Base-by-base conservation (phyloP, 2,797 vertebrate species). In the Pseudomugil tenellus region DNA sequence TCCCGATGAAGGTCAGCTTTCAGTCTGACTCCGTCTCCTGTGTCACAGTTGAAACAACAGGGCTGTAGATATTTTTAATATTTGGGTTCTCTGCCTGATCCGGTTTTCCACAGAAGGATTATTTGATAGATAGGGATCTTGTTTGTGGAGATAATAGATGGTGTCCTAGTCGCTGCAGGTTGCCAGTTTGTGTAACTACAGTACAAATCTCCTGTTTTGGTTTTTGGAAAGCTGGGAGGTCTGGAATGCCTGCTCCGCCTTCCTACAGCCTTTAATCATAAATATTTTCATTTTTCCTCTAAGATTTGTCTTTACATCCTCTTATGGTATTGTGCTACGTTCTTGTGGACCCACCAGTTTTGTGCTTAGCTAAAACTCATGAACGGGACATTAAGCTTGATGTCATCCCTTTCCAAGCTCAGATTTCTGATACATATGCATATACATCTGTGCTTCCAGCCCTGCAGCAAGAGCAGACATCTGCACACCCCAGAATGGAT, bases 141-240 rank as follows among this genome's bases (percentile, higher is more conserved):
- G 79, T 86, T 87, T 73, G 52, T 29, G 57, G 55, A 84, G 81
- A 89, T 77, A 79, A 87, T 71, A 82, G 21, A 72, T 10, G 58
- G 35, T 23, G 11, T 57, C 53, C 55, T 13, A 0, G 62, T 12
- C 57, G 6, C 72, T 4, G 63, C 83, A 34, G 80, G 69, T 71
- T 2, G 21, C 6, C 60, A 17, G n/a, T 46, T 71, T 25, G 32
- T 48, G 58, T 52, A 67, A 72, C 68, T 3, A 34, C 52, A 74
- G 58, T 3, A 63, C 69, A 55, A 64, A 66, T 26, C 13, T 5
- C 60, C 62, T 14, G 2, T 2, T 7, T 26, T 48, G 65, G 65
- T 85, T 71, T 55, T 26, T 25, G 34, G 58, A 59, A 17, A 41
- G 25, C 23, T n/a, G 54, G 74, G 74, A 46, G 72, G 74, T 82